Evolutionary conservation across 53 echinoderm and acorn worm genomes (phyloP), one percentile per base, ranked within the genome.

Genomic region (Apostichopus leukothele): DNA sequence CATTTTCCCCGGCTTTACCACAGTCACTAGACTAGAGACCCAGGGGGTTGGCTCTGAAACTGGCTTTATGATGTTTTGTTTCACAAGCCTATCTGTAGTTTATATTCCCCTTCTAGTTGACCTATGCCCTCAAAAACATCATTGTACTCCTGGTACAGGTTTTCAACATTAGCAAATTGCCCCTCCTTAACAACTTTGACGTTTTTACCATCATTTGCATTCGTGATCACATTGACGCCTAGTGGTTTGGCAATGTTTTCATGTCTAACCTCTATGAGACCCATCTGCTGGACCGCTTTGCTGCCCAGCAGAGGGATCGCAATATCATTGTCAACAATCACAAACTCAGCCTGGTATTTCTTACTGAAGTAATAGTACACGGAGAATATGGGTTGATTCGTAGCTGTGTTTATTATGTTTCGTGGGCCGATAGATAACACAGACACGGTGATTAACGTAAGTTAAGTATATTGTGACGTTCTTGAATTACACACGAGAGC

Each of bases 31-130:
- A 23, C 89, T 91, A 1, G 89, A 91, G 5, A 93, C 93, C 94
- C 92, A 94, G 52, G 83, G 88, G 73, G 94, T 94, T 60, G 90
- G 94, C 73, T 88, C 52, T 50, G 77, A 87, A 9, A 94, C 94
- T 27, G 52, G 76, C 3, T 60, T 75, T 3, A 94, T 88, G 73
- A 88, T 90, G 20, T 90, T 51, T 55, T 66, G 53, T 75, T 80
- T 71, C 51, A 73, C 76, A 55, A 94, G 73, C 7, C 73, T 87
- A 13, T 91, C 75, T 51, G 91, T 52, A 89, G 76, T 26, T 90
- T 66, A 73, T 93, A 91, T 20, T 91, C 52, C 12, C 88, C 91
- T 73, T 88, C 85, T 5, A 93, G 83, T 25, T 60, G 25, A 20
- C 92, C 91, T 74, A 83, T 88, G 7, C 91, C 90, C 0, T 91